Percentiles rank a stretch among this genome's conserved stretches.
Evolutionary conservation across 2,113 vertebrate genomes (phyloP).

Genomic region (Helogale parvula): DNA sequence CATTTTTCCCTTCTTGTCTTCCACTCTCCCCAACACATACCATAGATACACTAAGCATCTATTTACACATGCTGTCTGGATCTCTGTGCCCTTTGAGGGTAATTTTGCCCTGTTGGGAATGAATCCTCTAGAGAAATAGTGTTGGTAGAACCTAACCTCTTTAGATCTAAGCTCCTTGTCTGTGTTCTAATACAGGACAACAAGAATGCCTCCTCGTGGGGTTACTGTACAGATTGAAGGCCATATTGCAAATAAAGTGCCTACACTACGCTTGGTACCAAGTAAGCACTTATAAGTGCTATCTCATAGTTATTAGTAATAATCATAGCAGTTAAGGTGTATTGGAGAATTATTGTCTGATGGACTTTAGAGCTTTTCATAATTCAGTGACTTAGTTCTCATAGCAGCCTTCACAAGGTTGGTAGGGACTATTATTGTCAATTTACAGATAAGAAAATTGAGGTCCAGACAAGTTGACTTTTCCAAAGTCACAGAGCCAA

Average conservation of each 20-base stretch:
- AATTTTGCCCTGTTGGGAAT: not conserved
- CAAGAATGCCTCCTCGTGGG: accelerated
- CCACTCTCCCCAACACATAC: too few relatives aligned
- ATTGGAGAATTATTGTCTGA: not conserved
- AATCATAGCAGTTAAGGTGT: not conserved
- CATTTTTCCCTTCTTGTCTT: not conserved
- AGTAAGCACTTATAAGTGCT: accelerated
- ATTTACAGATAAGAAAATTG: not conserved
- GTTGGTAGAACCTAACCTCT: not conserved
- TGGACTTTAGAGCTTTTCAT: not conserved
- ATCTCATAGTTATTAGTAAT: too few relatives aligned
- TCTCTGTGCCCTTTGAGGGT: not conserved
- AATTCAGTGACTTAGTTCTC: not conserved
- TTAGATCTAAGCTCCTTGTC: not conserved
- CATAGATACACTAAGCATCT: not conserved
- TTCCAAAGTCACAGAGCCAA: not conserved
- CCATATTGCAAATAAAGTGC: accelerated
- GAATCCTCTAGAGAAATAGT: not conserved
- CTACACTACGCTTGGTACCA: too few relatives aligned
- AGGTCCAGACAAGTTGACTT: not conserved
- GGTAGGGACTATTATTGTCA: not conserved
- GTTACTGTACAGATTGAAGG: not conserved
- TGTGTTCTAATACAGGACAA: not conserved
- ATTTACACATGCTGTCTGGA: accelerated
- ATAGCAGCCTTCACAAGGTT: not conserved